Evolutionary conservation across 2,888 invertebrate species (phyloP), one percentile per base, ranked within the genome.

Genomic region (Erebia aethiops): DNA sequence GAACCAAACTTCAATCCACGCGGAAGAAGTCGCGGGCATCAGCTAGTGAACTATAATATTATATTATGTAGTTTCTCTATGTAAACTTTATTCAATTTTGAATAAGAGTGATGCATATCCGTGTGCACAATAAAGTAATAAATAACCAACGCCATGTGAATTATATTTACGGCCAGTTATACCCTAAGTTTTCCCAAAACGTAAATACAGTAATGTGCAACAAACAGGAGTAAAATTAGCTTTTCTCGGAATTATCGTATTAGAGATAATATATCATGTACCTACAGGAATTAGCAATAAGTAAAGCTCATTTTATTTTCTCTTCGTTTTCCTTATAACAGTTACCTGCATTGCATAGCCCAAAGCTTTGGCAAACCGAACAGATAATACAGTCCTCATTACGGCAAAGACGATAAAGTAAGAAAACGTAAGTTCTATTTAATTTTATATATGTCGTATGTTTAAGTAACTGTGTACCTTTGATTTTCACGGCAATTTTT

Each of bases 241-340:
- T 56, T 69, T 69, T 69, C 69, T 58, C 16, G 41, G 69, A 69
- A 69, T n/a, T 57, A 66, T 56, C 64, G 49, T 51, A 49, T 69
- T 63, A 64, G 64, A 57, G 69, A 64, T 69, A 64, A 69, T 69
- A 64, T 69, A 69, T 69, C 41, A 46, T 41, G 11, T 35, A 49
- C 35, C 35, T 35, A 35, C 26, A 49, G 56, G 56, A 64, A 64
- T 49, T 57, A 57, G 43, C 56, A n/a, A 43, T 66, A 43, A 56
- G 14, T 65, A 16, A n/a, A 64, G 16, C 43, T 66, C 43, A 56
- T 56, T 56, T 66, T 43, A 43, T 66, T 57, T 57, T 57, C 16
- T 41, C 16, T 54, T 18, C 11, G 16, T 66, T 57, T 66, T 56
- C 56, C 66, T 66, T 54, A 35, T 14, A 9, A 26, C 46, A 49